These are phyloP conservation scores for Acestrorhynchus altus DNA, from an alignment of 2,797 vertebrate genomes.

Conservation along the genomic window DNA sequence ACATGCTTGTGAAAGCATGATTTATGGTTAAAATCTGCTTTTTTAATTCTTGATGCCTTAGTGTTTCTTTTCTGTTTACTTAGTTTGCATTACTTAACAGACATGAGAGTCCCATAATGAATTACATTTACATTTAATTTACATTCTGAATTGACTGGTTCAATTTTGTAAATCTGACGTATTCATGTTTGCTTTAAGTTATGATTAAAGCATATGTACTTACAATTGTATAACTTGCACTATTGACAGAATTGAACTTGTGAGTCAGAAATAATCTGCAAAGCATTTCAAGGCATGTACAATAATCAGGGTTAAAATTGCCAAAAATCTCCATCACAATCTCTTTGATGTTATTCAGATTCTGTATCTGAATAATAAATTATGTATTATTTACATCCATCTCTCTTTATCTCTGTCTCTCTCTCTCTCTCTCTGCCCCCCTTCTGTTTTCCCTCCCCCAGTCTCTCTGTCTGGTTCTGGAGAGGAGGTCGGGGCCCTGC, in stretches of 20 bases:
- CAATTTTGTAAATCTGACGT: background rate
- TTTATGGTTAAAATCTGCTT: background rate
- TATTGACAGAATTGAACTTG: too few relatives aligned
- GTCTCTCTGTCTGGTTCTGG: conserved; percentile 61
- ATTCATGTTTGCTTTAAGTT: too few relatives aligned
- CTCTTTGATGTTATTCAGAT: too few relatives aligned
- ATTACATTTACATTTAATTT: background rate
- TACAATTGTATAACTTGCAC: too few relatives aligned
- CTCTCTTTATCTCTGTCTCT: conserved; percentile 23
- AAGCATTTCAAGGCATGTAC: background rate
- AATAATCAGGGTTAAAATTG: background rate
- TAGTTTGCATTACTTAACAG: background rate
- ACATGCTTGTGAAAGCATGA: background rate
- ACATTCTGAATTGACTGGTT: background rate
- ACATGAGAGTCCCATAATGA: too few relatives aligned
- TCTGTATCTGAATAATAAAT: background rate
- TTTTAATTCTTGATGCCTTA: background rate
- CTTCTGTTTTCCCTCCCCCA: conserved; percentile 22
- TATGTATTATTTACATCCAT: conserved; percentile 18
- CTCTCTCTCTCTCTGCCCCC: conserved; percentile 1
- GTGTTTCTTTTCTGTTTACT: background rate
- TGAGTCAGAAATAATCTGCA: too few relatives aligned
- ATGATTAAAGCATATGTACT: too few relatives aligned
- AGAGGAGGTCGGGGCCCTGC: conserved; percentile 80
- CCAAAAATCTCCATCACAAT: background rate